These are phyloP conservation scores for Tyrannus savana DNA, from an alignment of 2,113 vertebrate genomes.

Conservation along the genomic window DNA sequence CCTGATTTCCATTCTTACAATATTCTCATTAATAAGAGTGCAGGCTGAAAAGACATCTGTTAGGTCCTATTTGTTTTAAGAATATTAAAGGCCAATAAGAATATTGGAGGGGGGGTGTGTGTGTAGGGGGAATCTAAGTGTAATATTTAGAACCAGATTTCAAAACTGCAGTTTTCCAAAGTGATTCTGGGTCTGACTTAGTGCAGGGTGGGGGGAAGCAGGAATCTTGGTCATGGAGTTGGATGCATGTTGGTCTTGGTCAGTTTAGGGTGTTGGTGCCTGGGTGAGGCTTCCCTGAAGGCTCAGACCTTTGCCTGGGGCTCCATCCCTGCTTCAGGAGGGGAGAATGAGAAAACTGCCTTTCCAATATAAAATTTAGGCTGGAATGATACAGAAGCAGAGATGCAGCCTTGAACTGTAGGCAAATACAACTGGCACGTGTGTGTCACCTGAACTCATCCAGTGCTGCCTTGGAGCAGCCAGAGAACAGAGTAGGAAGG, in stretches of 20 bases:
- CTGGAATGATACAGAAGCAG: background rate
- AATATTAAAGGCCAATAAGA: conserved; percentile 55
- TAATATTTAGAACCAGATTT: background rate
- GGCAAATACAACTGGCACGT: rapidly evolving
- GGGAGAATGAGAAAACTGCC: background rate
- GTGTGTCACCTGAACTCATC: background rate
- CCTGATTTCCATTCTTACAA: conserved; percentile 59
- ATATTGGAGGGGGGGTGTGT: background rate
- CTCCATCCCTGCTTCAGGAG: background rate
- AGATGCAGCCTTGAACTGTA: background rate
- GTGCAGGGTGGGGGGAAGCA: background rate
- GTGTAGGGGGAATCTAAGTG: background rate
- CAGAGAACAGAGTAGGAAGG: background rate
- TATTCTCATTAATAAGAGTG: conserved; percentile 58
- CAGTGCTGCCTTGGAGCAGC: background rate
- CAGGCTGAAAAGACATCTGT: conserved; percentile 63
- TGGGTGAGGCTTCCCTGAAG: background rate
- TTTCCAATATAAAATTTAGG: background rate
- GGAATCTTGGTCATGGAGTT: rapidly evolving
- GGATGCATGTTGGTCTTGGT: background rate
- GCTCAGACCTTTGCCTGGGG: background rate
- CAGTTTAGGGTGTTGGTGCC: background rate
- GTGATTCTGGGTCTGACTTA: background rate
- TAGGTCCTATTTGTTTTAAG: conserved; percentile 50
- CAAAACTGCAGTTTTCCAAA: background rate